Percentiles rank a stretch among this genome's conserved stretches.
phyloP scores from a whole-genome alignment of 2,113 vertebrate species.

The Trogon surrucura region DNA sequence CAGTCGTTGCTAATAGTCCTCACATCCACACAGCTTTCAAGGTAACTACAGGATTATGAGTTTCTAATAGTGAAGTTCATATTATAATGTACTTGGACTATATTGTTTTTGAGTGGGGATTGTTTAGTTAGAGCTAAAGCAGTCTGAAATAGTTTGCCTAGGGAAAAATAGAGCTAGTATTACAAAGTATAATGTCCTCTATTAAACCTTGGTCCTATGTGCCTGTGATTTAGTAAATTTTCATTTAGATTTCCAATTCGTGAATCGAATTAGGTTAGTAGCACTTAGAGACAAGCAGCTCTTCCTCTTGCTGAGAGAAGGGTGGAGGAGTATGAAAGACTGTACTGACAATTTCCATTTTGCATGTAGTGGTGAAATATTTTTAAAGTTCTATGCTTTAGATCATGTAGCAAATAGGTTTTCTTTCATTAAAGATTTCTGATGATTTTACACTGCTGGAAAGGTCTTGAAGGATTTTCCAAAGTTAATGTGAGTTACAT shows the following conservation, averaged over 20 bases:
- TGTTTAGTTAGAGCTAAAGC: neutral
- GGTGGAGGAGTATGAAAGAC: neutral
- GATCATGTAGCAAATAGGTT: neutral
- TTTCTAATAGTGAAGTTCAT: neutral
- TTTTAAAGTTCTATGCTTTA: neutral
- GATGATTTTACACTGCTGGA: neutral
- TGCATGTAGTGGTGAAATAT: neutral
- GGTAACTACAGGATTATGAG: neutral
- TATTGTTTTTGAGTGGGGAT: neutral
- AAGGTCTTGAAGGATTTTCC: slow-evolving; percentile 9
- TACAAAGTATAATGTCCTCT: neutral
- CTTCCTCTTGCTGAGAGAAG: slow-evolving; percentile 6
- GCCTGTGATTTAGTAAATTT: neutral
- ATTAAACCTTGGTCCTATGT: neutral
- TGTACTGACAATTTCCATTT: slow-evolving; percentile 12
- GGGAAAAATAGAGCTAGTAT: neutral
- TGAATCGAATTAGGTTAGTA: neutral
- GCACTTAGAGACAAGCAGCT: neutral
- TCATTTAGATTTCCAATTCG: neutral
- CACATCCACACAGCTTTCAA: neutral
- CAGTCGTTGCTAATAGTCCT: neutral
- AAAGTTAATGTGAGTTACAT: neutral
- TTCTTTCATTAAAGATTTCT: slow-evolving; percentile 11
- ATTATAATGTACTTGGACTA: neutral
- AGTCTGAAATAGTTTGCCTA: neutral